Evolutionary conservation across 2,113 vertebrate species (phyloP), one percentile per base, ranked within the genome.

Genomic region (Larimichthys crocea): DNA sequence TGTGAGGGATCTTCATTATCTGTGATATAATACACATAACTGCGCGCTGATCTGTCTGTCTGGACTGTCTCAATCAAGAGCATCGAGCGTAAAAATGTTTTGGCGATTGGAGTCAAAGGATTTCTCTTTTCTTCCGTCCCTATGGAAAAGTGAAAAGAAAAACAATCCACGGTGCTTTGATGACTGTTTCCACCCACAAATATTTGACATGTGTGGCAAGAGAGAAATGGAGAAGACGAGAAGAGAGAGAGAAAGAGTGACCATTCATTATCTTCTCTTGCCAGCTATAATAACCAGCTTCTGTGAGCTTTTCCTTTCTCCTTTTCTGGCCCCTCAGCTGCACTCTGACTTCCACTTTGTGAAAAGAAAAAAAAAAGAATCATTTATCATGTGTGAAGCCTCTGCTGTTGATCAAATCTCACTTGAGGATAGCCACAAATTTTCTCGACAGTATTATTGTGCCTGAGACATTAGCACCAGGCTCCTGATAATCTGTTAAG

Each of bases 261-360:
- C 75, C 76, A 50, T 79, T 88, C 76, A 90, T 92, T 85, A 87
- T 89, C 78, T 89, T 69, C 74, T 15, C 31, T 15, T 89, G 83
- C 88, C 88, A 91, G 77, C 86, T 86, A 63, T 92, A 92, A 93
- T 90, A 76, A 91, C 63, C 76, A 67, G 74, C 80, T 92, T 87
- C 74, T 83, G 74, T 26, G 31, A 57, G 42, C 24, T 31, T 74
- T 89, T 82, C 76, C 85, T 73, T 52, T 78, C 74, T 77, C 72
- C 65, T 78, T n/a, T 44, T 62, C 69, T 10, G 79, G 77, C 75
- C 80, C 59, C 79, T 83, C 52, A 14, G 74, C 70, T 57, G 78
- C 60, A 67, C 42, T 63, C 46, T 10, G 31, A 72, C 74, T 71
- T 72, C 46, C 62, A 82, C 59, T 86, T 75, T 29, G 65, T 57